Evolutionary conservation across 1,140 invertebrate genomes (phyloP).

Genomic region (Apis florea): DNA sequence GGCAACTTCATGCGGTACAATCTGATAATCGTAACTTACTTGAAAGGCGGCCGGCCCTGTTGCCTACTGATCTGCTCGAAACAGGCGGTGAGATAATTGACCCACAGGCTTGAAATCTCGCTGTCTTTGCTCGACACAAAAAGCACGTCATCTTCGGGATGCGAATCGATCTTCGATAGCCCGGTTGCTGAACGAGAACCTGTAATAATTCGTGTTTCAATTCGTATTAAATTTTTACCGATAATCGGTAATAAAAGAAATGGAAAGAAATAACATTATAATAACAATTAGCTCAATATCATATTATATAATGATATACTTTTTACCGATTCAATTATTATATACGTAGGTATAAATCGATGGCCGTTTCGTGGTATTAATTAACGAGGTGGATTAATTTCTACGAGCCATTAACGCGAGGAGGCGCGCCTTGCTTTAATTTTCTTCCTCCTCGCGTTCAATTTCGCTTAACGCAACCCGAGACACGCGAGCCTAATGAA

Average conservation of each 20-base stretch:
- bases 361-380: slow-evolving; percentile 10
- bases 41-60: slow-evolving; percentile 86
- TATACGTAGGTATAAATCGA: background rate
- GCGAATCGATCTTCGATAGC: slow-evolving; percentile 58
- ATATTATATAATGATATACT: no score
- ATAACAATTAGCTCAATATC: background rate
- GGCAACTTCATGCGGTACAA: no score
- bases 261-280: background rate
- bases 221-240: background rate
- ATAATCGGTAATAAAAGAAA: no score
- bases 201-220: slow-evolving; percentile 59
- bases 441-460: slow-evolving; percentile 36
- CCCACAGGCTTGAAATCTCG: slow-evolving; percentile 87
- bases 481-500: slow-evolving; percentile 57
- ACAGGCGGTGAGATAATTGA: slow-evolving; percentile 89
- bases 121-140: slow-evolving; percentile 89
- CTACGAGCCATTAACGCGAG: slow-evolving; percentile 22
- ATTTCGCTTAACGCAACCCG: slow-evolving; percentile 51
- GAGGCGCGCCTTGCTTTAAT: slow-evolving; percentile 43
- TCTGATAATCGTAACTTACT: slow-evolving; percentile 76
- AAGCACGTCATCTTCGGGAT: slow-evolving; percentile 85
- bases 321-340: no score
- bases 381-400: slow-evolving; percentile 18
- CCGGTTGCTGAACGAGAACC: slow-evolving; percentile 66
- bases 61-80: slow-evolving; percentile 91